Percentiles rank a stretch among this genome's conserved stretches.
Conservation (phyloP, 1,140 invertebrate species). For the Sinonovacula constricta region DNA sequence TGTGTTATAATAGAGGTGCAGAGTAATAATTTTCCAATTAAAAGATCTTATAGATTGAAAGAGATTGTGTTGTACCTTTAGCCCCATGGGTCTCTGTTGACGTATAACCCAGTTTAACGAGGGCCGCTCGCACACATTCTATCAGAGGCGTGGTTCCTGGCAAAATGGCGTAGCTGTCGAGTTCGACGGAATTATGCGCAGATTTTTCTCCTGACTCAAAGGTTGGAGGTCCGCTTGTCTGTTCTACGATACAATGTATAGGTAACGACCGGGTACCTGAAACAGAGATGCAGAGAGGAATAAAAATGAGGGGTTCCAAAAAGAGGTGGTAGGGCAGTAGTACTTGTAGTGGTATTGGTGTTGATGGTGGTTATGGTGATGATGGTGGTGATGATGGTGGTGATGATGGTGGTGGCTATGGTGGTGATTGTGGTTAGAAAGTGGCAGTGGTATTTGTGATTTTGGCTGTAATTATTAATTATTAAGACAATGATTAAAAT, state of each 20-base stretch:
- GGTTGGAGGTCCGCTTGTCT: conserved; percentile 61
- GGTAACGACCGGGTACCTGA: conserved; percentile 87
- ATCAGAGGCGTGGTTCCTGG: conserved; percentile 92
- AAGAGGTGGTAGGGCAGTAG: too few species aligned
- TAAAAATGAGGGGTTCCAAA: too few species aligned
- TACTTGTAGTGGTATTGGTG: too few species aligned
- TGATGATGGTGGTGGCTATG: too few species aligned
- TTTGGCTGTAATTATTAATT: too few species aligned
- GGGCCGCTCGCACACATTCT: conserved; percentile 88
- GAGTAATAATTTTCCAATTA: too few species aligned
- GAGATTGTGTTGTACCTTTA: conserved; percentile 82
- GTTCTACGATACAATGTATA: conserved; percentile 91
- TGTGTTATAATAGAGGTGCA: too few species aligned
- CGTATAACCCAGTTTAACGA: conserved; percentile 88
- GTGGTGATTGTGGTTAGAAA: too few species aligned
- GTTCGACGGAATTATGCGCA: conserved; percentile 83
- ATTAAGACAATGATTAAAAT: too few species aligned
- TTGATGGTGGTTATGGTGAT: too few species aligned
- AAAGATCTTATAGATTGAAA: not conserved
- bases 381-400: too few species aligned
- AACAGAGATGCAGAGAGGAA: conserved; percentile 50
- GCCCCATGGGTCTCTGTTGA: conserved; percentile 86
- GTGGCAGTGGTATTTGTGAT: too few species aligned
- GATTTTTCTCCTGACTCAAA: conserved; percentile 58
- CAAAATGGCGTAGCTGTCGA: conserved; percentile 95